Base-by-base conservation (phyloP, 2,888 invertebrate genomes). In the Erebia palarica region DNA sequence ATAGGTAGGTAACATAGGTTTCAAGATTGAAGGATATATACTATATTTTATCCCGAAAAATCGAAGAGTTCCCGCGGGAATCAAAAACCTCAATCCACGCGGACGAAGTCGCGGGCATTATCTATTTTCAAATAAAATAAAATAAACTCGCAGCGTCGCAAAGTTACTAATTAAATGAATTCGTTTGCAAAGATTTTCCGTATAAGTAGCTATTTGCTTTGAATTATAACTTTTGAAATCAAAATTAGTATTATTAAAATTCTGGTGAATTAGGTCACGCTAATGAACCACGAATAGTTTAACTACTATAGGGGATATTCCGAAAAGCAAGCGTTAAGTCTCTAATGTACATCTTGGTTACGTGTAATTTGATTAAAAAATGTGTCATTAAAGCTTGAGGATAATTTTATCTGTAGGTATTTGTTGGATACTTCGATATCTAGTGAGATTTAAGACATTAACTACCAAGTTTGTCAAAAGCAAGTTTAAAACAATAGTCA, bases 401-500 rank as follows among this genome's bases (percentile, higher is more conserved):
- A n/a, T 16, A 53, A 8, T 53, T 18, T 16, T 1, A 7, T 36
- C 36, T 36, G 36, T 7, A 36, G 36, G 36, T 36, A 36, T 36
- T 36, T n/a, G n/a, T n/a, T n/a, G n/a, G n/a, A n/a, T n/a, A n/a
- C n/a, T n/a, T n/a, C n/a, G n/a, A n/a, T n/a, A n/a, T n/a, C n/a
- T n/a, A n/a, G n/a, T n/a, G n/a, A n/a, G n/a, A n/a, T n/a, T n/a
- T n/a, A n/a, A n/a, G n/a, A n/a, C n/a, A n/a, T n/a, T n/a, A n/a
- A n/a, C n/a, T 59, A 27, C 16, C 60, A 60, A 42, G 60, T 42
- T 18, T 51, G 36, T 51, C 51, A 64, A 64, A 27, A 64, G 49
- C 64, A 27, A 27, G 51, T 51, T 64, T 21, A 47, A 67, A 49
- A 67, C 57, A 67, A 67, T 59, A 67, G 36, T 49, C 47, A 47